A percentile compares a stretch with the other conserved stretches of the same genome.
Conservation (phyloP, 2,113 vertebrate species). For the Atherinomorus stipes region DNA sequence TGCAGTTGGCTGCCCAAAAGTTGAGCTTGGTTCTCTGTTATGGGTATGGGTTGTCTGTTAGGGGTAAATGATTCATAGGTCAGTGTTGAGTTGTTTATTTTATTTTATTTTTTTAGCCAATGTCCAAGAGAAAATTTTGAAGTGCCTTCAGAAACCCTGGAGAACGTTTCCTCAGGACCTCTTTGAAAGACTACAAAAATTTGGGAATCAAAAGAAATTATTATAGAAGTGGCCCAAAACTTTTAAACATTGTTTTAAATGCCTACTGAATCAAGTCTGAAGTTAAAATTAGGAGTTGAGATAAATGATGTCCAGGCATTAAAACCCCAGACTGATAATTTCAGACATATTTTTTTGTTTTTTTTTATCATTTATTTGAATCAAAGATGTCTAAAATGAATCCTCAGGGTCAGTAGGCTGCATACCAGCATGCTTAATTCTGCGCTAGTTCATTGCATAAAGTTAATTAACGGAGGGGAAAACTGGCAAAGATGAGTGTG, state of each 20-base stretch:
- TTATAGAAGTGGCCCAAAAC: too few relatives aligned
- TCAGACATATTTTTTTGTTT: constrained; percentile 5
- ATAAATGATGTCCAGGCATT: constrained; percentile 13
- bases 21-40: background rate
- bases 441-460: background rate
- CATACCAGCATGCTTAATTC: too few relatives aligned
- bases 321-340: background rate
- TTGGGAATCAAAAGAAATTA: too few relatives aligned
- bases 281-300: constrained; percentile 25
- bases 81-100: too few relatives aligned
- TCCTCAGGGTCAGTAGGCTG: background rate
- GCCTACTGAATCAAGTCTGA: constrained; percentile 13
- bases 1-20: background rate
- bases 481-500: background rate
- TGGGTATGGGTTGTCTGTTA: background rate
- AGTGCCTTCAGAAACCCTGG: too few relatives aligned
- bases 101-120: too few relatives aligned
- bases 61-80: too few relatives aligned
- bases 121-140: too few relatives aligned
- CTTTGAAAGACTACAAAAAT: too few relatives aligned
- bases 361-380: background rate
- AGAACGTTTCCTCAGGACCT: too few relatives aligned
- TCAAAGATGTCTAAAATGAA: background rate
- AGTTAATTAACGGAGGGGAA: background rate
- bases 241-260: constrained; percentile 22